A percentile compares a stretch with the other conserved stretches of the same genome.
Evolutionary conservation across 1,140 invertebrate species (phyloP).

Genomic region (Cylas formicarius): DNA sequence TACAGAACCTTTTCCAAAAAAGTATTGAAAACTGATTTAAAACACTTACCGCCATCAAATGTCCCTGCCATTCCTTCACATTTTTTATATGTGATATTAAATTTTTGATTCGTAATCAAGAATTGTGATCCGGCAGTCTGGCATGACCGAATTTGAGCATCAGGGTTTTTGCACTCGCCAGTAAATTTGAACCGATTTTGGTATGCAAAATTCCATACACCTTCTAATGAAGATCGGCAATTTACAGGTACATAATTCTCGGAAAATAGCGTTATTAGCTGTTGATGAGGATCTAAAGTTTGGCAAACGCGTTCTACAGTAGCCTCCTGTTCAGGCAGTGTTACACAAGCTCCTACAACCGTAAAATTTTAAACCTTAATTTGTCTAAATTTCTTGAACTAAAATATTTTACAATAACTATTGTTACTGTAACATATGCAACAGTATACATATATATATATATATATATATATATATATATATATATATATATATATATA

Average conservation of each 20-base stretch:
- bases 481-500: too few relatives aligned
- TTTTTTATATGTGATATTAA: constrained; percentile 87
- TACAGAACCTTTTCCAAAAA: too few relatives aligned
- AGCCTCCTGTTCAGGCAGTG: constrained; percentile 56
- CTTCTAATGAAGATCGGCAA: constrained; percentile 86
- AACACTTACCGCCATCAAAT: constrained; percentile 68
- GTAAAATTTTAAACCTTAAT: constrained; percentile 14
- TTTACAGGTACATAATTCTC: constrained; percentile 88
- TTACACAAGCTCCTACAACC: constrained; percentile 62
- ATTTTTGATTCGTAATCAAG: constrained; percentile 94
- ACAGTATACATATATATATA: too few relatives aligned
- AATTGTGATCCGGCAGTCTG: constrained; percentile 93
- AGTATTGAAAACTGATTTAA: neutral
- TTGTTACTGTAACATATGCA: too few relatives aligned
- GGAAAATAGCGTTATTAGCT: constrained; percentile 78
- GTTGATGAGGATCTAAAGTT: constrained; percentile 66
- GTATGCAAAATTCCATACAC: constrained; percentile 92
- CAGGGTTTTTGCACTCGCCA: constrained; percentile 75
- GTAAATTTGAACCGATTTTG: constrained; percentile 86
- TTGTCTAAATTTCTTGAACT: neutral
- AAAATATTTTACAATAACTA: constrained; percentile 3
- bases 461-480: too few relatives aligned
- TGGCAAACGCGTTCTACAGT: constrained; percentile 70
- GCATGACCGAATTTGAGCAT: constrained; percentile 87
- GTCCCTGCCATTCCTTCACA: constrained; percentile 80